Base-by-base conservation (phyloP, 2,797 vertebrate species). In the Podarcis lilfordi region DNA sequence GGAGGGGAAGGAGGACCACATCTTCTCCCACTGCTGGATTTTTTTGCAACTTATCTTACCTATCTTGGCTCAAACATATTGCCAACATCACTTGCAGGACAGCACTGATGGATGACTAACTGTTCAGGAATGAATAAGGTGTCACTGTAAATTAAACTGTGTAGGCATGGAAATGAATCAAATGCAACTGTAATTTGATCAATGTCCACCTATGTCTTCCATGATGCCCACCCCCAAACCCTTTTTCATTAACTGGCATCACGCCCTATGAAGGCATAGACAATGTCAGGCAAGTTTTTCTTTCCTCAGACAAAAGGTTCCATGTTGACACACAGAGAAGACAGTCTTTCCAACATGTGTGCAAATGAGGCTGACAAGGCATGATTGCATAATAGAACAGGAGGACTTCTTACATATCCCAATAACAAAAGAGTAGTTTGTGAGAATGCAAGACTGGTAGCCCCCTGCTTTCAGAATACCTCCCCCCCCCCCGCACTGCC, bases 121-220 rank as follows among this genome's bases (percentile, higher is more conserved):
- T 32, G 29, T n/a, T 86, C 64, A 45, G 69, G 40, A 50, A 78
- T 74, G 75, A 68, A 66, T 77, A 61, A 78, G 64, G 37, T 79
- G 61, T 32, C 76, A 78, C 74, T 66, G 23, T 40, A 43, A 61
- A 78, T 66, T 77, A 35, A 85, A 78, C 61, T 68, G 45, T 64
- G 61, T 68, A 40, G 84, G 61, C 61, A 50, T 78, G 72, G 77
- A 69, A 86, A 80, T 81, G 68, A 87, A 61, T 21, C 78, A 21
- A 72, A 59, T 74, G 32, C 50, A 80, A 29, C 27, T 81, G 32
- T 61, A 71, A 78, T 78, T 32, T 78, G 43, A 86, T 78, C 40
- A 68, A 74, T 72, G 86, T 32, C 32, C 29, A 72, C 50, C 68
- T 45, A 27, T 64, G 35, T 72, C 79, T 74, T 81, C 11, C 40